A percentile compares a stretch with the other conserved stretches of the same genome.
Evolutionary conservation across 2,888 invertebrate genomes (phyloP).

Genomic region (Eretmocerus hayati): DNA sequence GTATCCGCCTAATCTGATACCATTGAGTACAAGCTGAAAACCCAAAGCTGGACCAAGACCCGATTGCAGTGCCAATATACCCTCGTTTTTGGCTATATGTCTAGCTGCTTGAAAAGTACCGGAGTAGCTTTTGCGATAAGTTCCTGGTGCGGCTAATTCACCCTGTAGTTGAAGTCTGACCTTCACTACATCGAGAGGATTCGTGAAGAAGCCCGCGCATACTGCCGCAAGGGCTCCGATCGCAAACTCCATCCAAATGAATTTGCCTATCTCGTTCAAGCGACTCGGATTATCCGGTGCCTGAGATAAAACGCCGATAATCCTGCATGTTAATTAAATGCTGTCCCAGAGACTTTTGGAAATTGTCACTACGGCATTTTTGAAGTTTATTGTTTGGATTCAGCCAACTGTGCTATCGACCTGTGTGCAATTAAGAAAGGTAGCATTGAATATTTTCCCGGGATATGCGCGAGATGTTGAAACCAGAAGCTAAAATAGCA

Average conservation of each 20-base stretch:
- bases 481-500: too few species aligned
- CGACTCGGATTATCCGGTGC: too few species aligned
- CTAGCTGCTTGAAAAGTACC: conserved; percentile 74
- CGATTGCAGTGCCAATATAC: conserved; percentile 67
- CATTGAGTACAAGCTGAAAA: conserved; percentile 85
- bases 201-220: conserved; percentile 78
- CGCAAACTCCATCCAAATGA: conserved; percentile 63
- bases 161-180: conserved; percentile 90
- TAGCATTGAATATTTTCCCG: too few species aligned
- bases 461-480: too few species aligned
- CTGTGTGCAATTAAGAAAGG: too few species aligned
- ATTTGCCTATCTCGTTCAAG: too few species aligned
- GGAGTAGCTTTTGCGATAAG: conserved; percentile 65
- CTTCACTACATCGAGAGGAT: conserved; percentile 86
- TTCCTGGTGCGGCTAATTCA: conserved; percentile 66
- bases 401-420: too few species aligned
- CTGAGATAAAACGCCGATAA: too few species aligned
- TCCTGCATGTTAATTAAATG: too few species aligned
- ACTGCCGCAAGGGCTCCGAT: conserved; percentile 74
- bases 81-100: conserved; percentile 70
- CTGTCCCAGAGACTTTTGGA: too few species aligned
- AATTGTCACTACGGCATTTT: too few species aligned
- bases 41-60: conserved; percentile 80
- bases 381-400: too few species aligned
- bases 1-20: conserved; percentile 61